phyloP scores from a whole-genome alignment of 2,888 invertebrate genomes.

The Chymomyza amoena region DNA sequence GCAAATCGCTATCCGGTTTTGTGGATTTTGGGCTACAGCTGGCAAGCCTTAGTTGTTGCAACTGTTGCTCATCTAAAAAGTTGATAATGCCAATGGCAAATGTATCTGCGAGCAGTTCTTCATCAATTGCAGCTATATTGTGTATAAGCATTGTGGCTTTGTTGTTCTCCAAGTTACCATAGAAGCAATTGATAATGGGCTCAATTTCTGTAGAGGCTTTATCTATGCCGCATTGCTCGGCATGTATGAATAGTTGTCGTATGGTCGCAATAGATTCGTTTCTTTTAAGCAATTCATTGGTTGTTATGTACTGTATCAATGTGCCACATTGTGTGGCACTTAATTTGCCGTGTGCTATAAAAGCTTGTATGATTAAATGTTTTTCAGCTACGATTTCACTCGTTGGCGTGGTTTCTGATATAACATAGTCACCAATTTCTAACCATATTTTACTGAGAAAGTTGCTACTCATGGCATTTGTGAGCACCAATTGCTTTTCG shows the following conservation, averaged over 20 bases:
- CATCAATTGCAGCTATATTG: conserved; percentile 66
- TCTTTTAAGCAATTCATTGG: conserved; percentile 63
- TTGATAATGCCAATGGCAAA: conserved; percentile 74
- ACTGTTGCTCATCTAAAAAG: conserved; percentile 60
- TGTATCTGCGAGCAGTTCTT: conserved; percentile 68
- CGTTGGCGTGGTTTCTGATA: conserved; percentile 59
- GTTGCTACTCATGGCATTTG: conserved; percentile 28
- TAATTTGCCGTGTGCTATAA: conserved; percentile 63
- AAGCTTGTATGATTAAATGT: conserved; percentile 62
- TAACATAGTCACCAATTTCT: conserved; percentile 57
- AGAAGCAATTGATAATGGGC: conserved; percentile 67
- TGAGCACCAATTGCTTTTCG: conserved; percentile 43
- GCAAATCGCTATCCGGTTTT: conserved; percentile 9
- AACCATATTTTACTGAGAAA: conserved; percentile 53
- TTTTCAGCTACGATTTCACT: conserved; percentile 66
- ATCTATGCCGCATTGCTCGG: conserved; percentile 61
- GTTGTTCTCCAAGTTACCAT: conserved; percentile 48
- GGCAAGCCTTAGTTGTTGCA: conserved; percentile 17
- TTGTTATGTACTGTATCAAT: conserved; percentile 62
- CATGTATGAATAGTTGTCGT: conserved; percentile 60
- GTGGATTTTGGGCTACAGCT: background rate
- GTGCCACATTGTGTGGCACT: conserved; percentile 42
- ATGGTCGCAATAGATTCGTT: conserved; percentile 73
- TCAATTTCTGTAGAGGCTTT: conserved; percentile 61
- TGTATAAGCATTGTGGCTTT: conserved; percentile 64